phyloP scores from a whole-genome alignment of 2,113 vertebrate genomes.

The Hyperopisus bebe region DNA sequence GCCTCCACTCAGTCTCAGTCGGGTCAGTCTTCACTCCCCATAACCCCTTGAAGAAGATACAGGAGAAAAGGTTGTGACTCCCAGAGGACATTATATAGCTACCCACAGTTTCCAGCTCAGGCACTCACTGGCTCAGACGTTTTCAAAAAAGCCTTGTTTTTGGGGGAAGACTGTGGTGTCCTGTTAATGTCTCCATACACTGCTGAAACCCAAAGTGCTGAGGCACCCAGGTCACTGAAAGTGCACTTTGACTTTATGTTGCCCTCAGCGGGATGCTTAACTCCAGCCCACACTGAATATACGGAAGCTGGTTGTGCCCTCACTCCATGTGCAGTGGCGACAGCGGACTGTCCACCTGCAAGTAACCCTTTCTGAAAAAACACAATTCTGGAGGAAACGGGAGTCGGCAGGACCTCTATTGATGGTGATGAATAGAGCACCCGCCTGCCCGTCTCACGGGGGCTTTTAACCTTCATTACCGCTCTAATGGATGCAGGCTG shows the following conservation, averaged over 20 bases:
- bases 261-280: neutral
- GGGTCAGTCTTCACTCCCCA: neutral
- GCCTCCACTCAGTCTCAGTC: neutral
- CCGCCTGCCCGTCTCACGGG: neutral
- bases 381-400: neutral
- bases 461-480: constrained; percentile 18
- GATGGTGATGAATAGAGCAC: constrained; percentile 9
- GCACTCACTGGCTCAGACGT: neutral
- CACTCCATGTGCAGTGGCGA: neutral
- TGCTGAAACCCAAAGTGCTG: neutral
- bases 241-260: neutral
- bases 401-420: neutral
- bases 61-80: neutral
- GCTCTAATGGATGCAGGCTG: constrained; percentile 14
- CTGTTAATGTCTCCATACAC: neutral
- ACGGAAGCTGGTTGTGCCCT: neutral
- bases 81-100: neutral
- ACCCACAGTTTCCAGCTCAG: neutral
- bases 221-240: neutral
- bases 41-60: neutral
- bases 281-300: neutral
- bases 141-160: neutral
- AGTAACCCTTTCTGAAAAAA: neutral
- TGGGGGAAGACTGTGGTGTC: neutral
- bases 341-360: neutral